phyloP scores from a whole-genome alignment of 2,888 invertebrate genomes.

The Phymatocera aterrima region DNA sequence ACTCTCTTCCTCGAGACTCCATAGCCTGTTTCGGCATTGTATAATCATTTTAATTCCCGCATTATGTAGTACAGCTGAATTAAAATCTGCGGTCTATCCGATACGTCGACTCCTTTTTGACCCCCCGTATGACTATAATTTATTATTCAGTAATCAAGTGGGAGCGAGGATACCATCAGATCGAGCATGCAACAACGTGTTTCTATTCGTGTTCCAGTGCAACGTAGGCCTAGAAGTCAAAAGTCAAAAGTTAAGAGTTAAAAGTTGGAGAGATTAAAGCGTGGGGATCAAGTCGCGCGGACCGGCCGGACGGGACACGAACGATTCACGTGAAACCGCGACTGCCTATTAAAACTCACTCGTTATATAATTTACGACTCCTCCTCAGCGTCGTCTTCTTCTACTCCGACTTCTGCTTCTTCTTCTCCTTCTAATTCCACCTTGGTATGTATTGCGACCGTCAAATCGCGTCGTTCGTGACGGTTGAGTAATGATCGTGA shows the following conservation, averaged over 20 bases:
- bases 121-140: too few relatives aligned
- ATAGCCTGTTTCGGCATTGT: too few relatives aligned
- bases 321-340: slow-evolving; percentile 54
- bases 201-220: too few relatives aligned
- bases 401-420: not conserved
- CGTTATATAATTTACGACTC: slow-evolving; percentile 55
- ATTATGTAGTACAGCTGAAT: too few relatives aligned
- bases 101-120: too few relatives aligned
- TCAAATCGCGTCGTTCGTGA: not conserved
- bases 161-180: too few relatives aligned
- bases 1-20: slow-evolving; percentile 41
- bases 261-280: slow-evolving; percentile 44
- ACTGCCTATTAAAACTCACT: slow-evolving; percentile 58
- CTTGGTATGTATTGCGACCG: not conserved
- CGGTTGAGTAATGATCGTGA: slow-evolving; percentile 22
- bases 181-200: too few relatives aligned
- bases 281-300: not conserved
- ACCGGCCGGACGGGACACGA: slow-evolving; percentile 48
- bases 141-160: too few relatives aligned
- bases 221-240: too few relatives aligned
- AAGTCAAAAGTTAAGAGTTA: slow-evolving; percentile 56
- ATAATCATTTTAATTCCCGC: too few relatives aligned
- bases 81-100: too few relatives aligned
- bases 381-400: not conserved
- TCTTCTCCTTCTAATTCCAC: not conserved